Conservation (phyloP, 2,797 vertebrate species). For the Cryptoblepharus egeriae region DNA sequence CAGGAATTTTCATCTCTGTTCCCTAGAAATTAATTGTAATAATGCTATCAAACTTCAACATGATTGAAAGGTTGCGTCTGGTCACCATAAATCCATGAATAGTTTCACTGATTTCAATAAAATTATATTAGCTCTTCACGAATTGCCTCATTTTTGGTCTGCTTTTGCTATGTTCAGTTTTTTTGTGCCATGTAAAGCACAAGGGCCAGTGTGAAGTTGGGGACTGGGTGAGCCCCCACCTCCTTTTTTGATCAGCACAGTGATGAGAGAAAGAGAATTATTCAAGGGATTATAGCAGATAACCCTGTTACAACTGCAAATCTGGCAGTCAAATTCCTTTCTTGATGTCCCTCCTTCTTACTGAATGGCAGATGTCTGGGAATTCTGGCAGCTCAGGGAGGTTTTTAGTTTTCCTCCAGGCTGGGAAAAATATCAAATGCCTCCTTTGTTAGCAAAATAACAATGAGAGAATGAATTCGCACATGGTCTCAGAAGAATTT, state of each 20-base stretch:
- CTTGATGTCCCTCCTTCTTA: conserved; percentile 28
- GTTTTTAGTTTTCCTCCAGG: conserved; percentile 39
- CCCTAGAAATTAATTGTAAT: background rate
- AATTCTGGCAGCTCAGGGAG: conserved; percentile 20
- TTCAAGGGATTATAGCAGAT: conserved; percentile 16
- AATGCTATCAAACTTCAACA: background rate
- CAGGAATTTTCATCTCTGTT: background rate
- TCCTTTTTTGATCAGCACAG: background rate
- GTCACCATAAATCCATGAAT: background rate
- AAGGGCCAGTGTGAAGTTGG: background rate
- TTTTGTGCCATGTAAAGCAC: background rate
- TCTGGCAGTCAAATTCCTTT: background rate
- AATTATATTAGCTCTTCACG: background rate
- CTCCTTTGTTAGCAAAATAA: conserved; percentile 40
- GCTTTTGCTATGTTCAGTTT: background rate
- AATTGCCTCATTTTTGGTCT: background rate
- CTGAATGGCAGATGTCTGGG: background rate
- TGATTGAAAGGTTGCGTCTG: background rate
- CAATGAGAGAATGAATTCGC: conserved; percentile 34
- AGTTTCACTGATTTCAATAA: background rate
- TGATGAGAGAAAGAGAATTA: conserved; percentile 4
- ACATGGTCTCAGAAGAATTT: conserved; percentile 7
- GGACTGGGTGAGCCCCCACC: rapidly evolving
- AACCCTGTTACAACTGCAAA: conserved; percentile 10
- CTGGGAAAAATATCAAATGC: conserved; percentile 32